Base-by-base conservation (phyloP, 2,113 vertebrate genomes). In the Lipophrys pholis region DNA sequence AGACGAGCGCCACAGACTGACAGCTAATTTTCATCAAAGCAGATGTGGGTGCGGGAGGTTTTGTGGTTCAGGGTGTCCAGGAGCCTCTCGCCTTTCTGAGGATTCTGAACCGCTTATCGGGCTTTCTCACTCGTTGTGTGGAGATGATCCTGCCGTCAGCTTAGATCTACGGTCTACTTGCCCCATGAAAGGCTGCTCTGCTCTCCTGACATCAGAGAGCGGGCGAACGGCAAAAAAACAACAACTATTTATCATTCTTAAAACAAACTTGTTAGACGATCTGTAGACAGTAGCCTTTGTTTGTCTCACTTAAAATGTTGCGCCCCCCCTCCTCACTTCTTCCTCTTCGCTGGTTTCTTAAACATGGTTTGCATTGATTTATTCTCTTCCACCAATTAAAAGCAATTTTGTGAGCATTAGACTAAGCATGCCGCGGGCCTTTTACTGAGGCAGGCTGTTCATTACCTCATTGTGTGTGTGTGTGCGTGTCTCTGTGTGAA, bases 361-460 rank as follows among this genome's bases (percentile, higher is more conserved):
- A 88, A 84, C 80, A 77, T 85, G 82, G 61, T 87, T 88, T 84
- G 79, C 81, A 88, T 90, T 89, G 83, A 90, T 91, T 90, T 87
- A 82, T 85, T 86, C 79, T 75, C 75, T 61, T 80, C 65, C 81
- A 80, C 82, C 90, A 91, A 92, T 92, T 92, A 92, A 91, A 90
- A 89, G 83, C 89, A 79, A 84, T 92, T 93, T 89, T 82, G 82
- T 80, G 78, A 89, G 86, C 80, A 86, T 90, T 90, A 87, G 80
- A 87, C 75, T 85, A 75, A 90, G 69, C 78, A 78, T 69, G 81
- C 89, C 51, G 38, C 59, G 76, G 81, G 87, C 80, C 30, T 36
- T 85, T 85, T 86, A 79, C 75, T 83, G 78, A 48, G n/a, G 81
- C 73, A 70, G 80, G 59, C 75, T 73, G 70, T 87, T 86, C 72